phyloP scores from a whole-genome alignment of 2,888 invertebrate species.

The Plutella xylostella region DNA sequence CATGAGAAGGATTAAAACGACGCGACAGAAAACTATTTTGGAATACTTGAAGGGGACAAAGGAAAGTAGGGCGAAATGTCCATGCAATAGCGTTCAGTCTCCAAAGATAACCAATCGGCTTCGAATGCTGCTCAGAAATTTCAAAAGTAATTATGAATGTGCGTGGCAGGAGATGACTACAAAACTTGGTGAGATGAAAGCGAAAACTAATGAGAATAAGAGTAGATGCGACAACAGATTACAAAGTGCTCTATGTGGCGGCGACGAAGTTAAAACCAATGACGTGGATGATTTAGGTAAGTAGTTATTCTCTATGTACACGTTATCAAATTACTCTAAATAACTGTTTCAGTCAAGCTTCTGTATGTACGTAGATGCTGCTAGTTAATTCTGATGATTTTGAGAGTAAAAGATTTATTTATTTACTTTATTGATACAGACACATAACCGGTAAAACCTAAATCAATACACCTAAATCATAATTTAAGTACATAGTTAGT shows the following conservation, averaged over 20 bases:
- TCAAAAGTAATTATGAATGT: neutral
- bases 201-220: neutral
- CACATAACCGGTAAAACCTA: too few relatives aligned
- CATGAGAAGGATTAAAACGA: slow-evolving; percentile 33
- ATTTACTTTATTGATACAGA: too few relatives aligned
- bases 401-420: too few relatives aligned
- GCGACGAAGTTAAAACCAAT: neutral
- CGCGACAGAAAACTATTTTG: slow-evolving; percentile 34
- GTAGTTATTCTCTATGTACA: neutral
- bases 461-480: too few relatives aligned
- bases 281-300: slow-evolving; percentile 1
- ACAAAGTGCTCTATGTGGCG: neutral
- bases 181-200: neutral
- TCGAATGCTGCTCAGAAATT: slow-evolving; percentile 29
- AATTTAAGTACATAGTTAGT: too few relatives aligned
- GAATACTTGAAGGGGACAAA: slow-evolving; percentile 35
- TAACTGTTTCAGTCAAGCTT: neutral
- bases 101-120: slow-evolving; percentile 41
- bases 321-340: neutral
- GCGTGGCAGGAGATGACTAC: neutral
- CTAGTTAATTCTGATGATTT: too few relatives aligned
- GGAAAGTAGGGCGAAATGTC: slow-evolving; percentile 24
- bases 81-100: slow-evolving; percentile 31
- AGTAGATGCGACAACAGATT: too few relatives aligned
- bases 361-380: too few relatives aligned